phyloP scores from a whole-genome alignment of 1,140 invertebrate genomes.

The Drosophila tani region DNA sequence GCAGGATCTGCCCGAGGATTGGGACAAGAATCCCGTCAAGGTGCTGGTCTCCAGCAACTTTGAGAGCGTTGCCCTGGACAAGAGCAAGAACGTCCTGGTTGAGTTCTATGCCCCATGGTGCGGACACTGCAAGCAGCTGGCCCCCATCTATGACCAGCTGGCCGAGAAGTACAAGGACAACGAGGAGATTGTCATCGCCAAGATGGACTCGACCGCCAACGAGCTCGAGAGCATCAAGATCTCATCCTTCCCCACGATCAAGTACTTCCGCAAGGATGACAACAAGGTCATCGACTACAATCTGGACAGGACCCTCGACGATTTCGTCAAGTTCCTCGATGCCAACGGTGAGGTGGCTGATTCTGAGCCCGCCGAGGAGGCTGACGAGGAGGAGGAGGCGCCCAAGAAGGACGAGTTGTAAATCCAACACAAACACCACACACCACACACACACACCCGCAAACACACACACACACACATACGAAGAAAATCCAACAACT shows the following conservation, averaged over 20 bases:
- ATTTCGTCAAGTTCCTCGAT: conserved; percentile 96
- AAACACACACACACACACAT: conserved; percentile 43
- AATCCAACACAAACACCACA: conserved; percentile 57
- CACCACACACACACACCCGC: conserved; percentile 31
- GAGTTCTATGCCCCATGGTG: conserved; percentile 99
- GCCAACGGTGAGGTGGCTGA: conserved; percentile 77
- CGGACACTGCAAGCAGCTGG: conserved; percentile 98
- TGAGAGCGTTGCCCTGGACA: conserved; percentile 95
- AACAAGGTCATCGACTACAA: conserved; percentile 98
- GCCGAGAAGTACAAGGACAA: conserved; percentile 93
- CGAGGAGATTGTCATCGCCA: conserved; percentile 96
- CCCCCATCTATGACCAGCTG: conserved; percentile 96
- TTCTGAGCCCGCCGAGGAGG: conserved; percentile 63
- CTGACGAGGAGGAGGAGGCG: conserved; percentile 76
- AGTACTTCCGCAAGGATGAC: conserved; percentile 96
- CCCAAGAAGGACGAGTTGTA: conserved; percentile 84
- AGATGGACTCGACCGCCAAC: conserved; percentile 99
- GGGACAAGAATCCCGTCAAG: conserved; percentile 98
- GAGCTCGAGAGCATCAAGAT: conserved; percentile 98
- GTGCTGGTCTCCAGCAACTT: conserved; percentile 98
- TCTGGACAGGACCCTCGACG: conserved; percentile 97
- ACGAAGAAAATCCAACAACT: conserved; percentile 57
- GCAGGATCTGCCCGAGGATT: conserved; percentile 98
- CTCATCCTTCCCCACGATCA: conserved; percentile 98
- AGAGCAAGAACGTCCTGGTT: conserved; percentile 96